These are phyloP conservation scores for Phaenicophaeus curvirostris DNA, from an alignment of 2,797 vertebrate genomes.

Conservation along the genomic window DNA sequence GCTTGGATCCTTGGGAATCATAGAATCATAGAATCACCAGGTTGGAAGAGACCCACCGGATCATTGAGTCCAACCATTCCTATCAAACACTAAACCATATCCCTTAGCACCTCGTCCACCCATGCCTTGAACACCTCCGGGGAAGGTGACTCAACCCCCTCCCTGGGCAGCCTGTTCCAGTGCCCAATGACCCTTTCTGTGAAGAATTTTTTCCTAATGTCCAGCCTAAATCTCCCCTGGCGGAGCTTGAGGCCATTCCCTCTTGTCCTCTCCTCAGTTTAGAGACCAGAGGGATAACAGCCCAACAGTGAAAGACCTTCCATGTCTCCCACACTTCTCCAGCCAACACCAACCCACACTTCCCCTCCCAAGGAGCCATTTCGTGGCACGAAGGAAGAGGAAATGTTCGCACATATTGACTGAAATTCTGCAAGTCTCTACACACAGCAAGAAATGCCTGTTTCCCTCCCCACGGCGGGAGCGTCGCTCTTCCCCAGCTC, in stretches of 20 bases:
- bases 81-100: too few relatives aligned
- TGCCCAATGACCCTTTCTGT: too few relatives aligned
- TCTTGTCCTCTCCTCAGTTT: not conserved
- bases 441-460: rapidly evolving
- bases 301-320: rapidly evolving
- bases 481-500: not conserved
- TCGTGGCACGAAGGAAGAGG: rapidly evolving
- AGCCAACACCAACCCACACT: not conserved
- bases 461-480: not conserved
- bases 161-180: too few relatives aligned
- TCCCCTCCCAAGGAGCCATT: not conserved
- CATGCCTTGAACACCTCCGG: too few relatives aligned
- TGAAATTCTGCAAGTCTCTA: not conserved
- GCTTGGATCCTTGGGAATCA: not conserved
- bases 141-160: too few relatives aligned
- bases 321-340: rapidly evolving
- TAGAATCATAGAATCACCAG: too few relatives aligned
- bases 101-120: too few relatives aligned
- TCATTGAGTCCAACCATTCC: too few relatives aligned
- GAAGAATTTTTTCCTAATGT: too few relatives aligned
- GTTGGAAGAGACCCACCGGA: too few relatives aligned
- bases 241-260: too few relatives aligned
- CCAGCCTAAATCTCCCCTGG: too few relatives aligned
- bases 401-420: not conserved
- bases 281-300: not conserved